Evolutionary conservation across 1,140 invertebrate species (phyloP).

Genomic region (Odontomachus brunneus): DNA sequence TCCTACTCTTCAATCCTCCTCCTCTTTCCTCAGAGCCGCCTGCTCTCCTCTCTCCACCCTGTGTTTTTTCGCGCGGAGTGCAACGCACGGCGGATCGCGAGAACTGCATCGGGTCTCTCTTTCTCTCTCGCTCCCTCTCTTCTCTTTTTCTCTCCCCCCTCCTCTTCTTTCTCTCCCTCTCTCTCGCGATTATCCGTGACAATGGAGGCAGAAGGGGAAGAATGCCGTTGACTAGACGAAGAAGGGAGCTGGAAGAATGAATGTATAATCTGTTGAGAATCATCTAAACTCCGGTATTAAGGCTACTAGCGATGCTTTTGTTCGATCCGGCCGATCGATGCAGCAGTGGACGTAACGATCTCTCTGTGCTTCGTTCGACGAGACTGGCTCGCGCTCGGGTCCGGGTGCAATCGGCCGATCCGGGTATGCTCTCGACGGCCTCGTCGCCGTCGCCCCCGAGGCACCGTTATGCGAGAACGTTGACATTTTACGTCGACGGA

Average conservation of each 20-base stretch:
- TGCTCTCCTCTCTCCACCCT: slow-evolving; percentile 29
- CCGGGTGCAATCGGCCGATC: neutral
- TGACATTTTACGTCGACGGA: too few relatives aligned
- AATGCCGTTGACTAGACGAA: neutral
- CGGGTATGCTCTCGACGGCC: neutral
- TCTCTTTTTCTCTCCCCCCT: neutral
- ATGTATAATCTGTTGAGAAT: slow-evolving; percentile 57
- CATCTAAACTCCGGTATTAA: slow-evolving; percentile 30
- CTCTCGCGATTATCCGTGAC: slow-evolving; percentile 68
- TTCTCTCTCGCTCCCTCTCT: too few relatives aligned
- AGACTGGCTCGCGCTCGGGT: too few relatives aligned
- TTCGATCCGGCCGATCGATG: slow-evolving; percentile 15
- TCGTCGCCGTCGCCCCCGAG: too few relatives aligned
- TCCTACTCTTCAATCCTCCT: neutral
- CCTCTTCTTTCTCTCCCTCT: neutral
- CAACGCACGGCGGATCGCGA: slow-evolving; percentile 73
- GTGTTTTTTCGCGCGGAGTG: slow-evolving; percentile 73
- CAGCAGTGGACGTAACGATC: slow-evolving; percentile 7
- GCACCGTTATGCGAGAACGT: too few relatives aligned
- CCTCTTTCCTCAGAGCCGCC: slow-evolving; percentile 54
- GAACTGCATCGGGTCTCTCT: slow-evolving; percentile 62
- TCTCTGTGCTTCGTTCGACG: neutral
- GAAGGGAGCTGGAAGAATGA: slow-evolving; percentile 36
- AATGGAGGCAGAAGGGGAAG: slow-evolving; percentile 52
- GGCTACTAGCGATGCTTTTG: neutral